phyloP scores from a whole-genome alignment of 2,113 vertebrate species.

The Enhydra lutris region DNA sequence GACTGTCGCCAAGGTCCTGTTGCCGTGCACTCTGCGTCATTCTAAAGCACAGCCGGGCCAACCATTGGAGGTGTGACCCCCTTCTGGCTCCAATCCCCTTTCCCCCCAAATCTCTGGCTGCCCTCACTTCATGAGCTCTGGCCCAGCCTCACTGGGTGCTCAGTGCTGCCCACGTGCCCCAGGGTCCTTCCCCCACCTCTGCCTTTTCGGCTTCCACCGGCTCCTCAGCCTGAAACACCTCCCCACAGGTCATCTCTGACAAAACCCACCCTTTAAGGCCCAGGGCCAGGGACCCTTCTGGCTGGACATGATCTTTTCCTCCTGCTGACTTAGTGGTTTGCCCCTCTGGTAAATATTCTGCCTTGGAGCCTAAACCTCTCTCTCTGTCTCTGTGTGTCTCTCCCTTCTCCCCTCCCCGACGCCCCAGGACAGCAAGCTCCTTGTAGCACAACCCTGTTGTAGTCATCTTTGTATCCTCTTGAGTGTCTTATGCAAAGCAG shows the following conservation, averaged over 20 bases:
- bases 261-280: neutral
- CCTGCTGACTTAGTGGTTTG: neutral
- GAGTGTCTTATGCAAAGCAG: neutral
- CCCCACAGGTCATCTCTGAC: neutral
- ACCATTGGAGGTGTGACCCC: fast-evolving
- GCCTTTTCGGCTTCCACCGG: neutral
- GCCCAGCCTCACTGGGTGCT: no score
- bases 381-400: neutral
- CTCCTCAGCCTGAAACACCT: neutral
- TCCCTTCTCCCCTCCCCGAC: no score
- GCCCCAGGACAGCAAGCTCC: neutral
- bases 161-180: fast-evolving
- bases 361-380: neutral
- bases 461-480: neutral
- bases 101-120: neutral
- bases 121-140: no score
- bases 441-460: neutral
- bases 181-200: no score
- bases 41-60: neutral
- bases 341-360: neutral
- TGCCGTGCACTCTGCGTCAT: neutral
- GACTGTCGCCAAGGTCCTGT: neutral
- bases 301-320: neutral
- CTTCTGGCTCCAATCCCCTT: neutral
- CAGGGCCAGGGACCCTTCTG: neutral